phyloP scores from a whole-genome alignment of 1,140 invertebrate species.

The Magallana ariakensis region DNA sequence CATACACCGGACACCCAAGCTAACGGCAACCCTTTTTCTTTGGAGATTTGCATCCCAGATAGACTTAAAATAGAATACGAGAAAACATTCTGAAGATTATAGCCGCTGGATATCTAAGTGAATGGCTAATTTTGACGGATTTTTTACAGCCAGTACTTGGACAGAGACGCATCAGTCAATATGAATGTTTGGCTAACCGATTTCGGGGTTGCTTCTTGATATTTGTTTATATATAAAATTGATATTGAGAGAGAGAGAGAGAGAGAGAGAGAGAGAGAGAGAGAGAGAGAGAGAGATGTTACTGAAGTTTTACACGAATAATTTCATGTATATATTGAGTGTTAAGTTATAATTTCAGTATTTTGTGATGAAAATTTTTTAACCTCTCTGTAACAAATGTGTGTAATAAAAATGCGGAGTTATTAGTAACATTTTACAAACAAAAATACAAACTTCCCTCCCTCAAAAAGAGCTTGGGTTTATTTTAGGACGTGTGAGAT shows the following conservation, averaged over 20 bases:
- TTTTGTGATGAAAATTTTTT: too few relatives aligned
- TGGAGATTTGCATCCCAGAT: not conserved
- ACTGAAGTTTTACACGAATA: too few relatives aligned
- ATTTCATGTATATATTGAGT: too few relatives aligned
- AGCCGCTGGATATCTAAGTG: not conserved
- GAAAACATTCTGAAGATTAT: not conserved
- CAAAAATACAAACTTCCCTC: too few relatives aligned
- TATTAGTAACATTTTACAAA: too few relatives aligned
- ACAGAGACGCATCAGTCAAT: constrained; percentile 1
- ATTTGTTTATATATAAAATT: too few relatives aligned
- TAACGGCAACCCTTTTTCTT: not conserved
- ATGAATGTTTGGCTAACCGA: not conserved
- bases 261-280: too few relatives aligned
- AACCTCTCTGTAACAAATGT: too few relatives aligned
- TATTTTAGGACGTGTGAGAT: constrained; percentile 18
- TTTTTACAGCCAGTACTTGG: not conserved
- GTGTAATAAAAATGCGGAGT: too few relatives aligned
- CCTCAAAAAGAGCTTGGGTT: not conserved
- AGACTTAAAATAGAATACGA: constrained; percentile 25
- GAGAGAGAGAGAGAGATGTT: too few relatives aligned
- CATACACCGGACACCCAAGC: not conserved
- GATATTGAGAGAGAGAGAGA: too few relatives aligned
- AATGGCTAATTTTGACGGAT: constrained; percentile 7
- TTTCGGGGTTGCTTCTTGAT: not conserved
- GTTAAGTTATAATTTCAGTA: too few relatives aligned